phyloP scores from a whole-genome alignment of 1,140 invertebrate species.

The Hestina assimilis region DNA sequence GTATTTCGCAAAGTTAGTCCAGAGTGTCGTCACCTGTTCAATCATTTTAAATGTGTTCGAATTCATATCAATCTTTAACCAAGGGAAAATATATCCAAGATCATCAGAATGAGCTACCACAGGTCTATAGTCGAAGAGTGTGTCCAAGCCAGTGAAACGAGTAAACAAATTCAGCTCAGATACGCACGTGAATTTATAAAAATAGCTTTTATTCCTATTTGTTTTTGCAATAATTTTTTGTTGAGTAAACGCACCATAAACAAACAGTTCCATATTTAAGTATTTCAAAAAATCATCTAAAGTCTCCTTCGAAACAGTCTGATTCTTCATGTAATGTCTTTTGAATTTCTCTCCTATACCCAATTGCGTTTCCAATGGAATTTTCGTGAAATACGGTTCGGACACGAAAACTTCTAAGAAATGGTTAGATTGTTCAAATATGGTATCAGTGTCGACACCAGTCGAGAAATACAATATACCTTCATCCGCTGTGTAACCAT shows the following conservation, averaged over 20 bases:
- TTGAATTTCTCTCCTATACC: conserved; percentile 39
- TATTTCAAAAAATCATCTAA: conserved; percentile 28
- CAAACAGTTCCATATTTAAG: conserved; percentile 27
- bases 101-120: conserved; percentile 41
- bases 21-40: conserved; percentile 36
- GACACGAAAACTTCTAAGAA: conserved; percentile 40
- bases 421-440: conserved; percentile 30
- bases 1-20: conserved; percentile 44
- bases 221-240: conserved; percentile 27
- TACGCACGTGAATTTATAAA: conserved; percentile 45
- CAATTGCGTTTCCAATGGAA: conserved; percentile 26
- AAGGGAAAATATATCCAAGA: conserved; percentile 40
- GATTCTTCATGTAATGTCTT: conserved; percentile 33
- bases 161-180: conserved; percentile 35
- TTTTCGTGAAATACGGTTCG: conserved; percentile 11
- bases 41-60: conserved; percentile 37
- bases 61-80: conserved; percentile 18
- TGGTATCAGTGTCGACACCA: conserved; percentile 3
- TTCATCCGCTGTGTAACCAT: conserved; percentile 43
- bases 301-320: conserved; percentile 15
- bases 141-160: neutral
- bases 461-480: conserved; percentile 27
- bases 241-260: conserved; percentile 23
- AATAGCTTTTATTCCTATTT: conserved; percentile 34
- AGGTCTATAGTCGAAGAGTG: conserved; percentile 11